Conservation (phyloP, 2,113 vertebrate species). For the Halcyon malimbica region DNA sequence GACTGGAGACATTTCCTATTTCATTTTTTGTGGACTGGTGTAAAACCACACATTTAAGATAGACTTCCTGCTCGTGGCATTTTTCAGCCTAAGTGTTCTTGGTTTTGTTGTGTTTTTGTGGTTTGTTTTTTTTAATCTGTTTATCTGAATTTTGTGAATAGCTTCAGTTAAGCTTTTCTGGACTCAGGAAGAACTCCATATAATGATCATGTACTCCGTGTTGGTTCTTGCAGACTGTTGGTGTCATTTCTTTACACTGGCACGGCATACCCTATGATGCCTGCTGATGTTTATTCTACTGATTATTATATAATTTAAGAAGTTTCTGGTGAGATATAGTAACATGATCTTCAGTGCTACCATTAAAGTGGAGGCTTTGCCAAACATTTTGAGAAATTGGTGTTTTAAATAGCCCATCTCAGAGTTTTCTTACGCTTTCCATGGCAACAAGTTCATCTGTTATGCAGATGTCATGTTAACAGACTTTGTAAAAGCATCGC, state of each 20-base stretch:
- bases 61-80: background rate
- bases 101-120: too few species aligned
- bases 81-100: background rate
- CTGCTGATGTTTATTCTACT: background rate
- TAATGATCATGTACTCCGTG: background rate
- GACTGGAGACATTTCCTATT: background rate
- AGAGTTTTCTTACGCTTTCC: conserved; percentile 24
- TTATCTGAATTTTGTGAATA: background rate
- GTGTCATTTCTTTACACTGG: background rate
- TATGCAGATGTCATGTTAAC: background rate
- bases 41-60: background rate
- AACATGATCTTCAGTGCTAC: background rate
- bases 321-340: background rate
- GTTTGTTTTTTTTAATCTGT: background rate
- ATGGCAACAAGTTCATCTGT: conserved; percentile 58
- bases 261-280: background rate
- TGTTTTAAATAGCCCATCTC: conserved; percentile 53
- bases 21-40: background rate
- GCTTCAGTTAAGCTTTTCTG: background rate
- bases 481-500: background rate
- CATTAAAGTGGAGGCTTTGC: background rate
- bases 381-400: conserved; percentile 1
- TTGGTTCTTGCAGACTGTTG: background rate
- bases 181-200: background rate
- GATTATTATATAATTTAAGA: background rate